These are phyloP conservation scores for Mimumesa dahlbomi DNA, from an alignment of 2,888 invertebrate genomes.

Conservation along the genomic window DNA sequence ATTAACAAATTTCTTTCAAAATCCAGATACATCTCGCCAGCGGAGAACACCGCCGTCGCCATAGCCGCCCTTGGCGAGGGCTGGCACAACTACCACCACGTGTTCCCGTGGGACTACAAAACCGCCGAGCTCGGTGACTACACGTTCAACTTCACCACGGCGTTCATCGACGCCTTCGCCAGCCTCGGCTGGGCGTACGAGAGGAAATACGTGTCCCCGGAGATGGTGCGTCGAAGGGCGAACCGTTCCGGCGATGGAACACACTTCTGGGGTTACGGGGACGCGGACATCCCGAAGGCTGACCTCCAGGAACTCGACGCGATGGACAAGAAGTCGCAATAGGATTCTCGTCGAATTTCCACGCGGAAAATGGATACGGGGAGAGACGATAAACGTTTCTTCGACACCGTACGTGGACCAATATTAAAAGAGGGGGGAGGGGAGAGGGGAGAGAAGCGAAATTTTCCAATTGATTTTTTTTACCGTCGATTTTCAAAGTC, in stretches of 20 bases:
- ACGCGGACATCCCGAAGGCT: slow-evolving; percentile 82
- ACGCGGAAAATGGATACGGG: too few species aligned
- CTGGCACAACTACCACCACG: slow-evolving; percentile 93
- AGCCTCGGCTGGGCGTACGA: slow-evolving; percentile 92
- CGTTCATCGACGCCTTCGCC: slow-evolving; percentile 90
- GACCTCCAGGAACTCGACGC: slow-evolving; percentile 82
- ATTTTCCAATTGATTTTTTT: too few species aligned
- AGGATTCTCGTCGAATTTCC: too few species aligned
- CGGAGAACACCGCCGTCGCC: slow-evolving; percentile 88
- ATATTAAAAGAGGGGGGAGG: too few species aligned
- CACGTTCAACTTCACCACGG: slow-evolving; percentile 87
- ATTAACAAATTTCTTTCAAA: neutral
- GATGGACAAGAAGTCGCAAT: slow-evolving; percentile 80
- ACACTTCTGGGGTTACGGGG: slow-evolving; percentile 85
- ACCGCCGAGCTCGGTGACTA: slow-evolving; percentile 84
- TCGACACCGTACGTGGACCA: too few species aligned
- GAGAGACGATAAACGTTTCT: too few species aligned
- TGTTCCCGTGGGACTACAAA: slow-evolving; percentile 84
- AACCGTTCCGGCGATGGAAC: slow-evolving; percentile 83
- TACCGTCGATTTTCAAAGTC: too few species aligned
- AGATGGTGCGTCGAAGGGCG: slow-evolving; percentile 83
- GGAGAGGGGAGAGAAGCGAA: too few species aligned
- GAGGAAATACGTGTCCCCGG: slow-evolving; percentile 84
- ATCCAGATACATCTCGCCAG: slow-evolving; percentile 86
- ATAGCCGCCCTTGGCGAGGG: slow-evolving; percentile 90